phyloP scores from a whole-genome alignment of 2,888 invertebrate genomes.

The Papilio protenor region DNA sequence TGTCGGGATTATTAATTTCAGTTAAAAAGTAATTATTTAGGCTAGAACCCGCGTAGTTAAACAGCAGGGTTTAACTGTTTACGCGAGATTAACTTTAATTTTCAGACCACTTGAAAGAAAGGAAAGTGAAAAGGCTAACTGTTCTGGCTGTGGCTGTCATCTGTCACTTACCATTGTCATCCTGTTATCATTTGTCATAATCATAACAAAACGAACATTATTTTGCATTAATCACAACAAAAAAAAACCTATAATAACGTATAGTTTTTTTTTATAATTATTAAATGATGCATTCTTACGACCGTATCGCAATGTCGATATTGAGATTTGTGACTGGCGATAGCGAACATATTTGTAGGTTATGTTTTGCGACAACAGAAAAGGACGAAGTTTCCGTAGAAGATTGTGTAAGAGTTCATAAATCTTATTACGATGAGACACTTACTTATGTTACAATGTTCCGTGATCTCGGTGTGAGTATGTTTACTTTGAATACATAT shows the following conservation, averaged over 20 bases:
- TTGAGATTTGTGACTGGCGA: slow-evolving; percentile 65
- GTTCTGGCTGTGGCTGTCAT: neutral
- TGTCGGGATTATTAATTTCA: neutral
- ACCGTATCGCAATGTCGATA: slow-evolving; percentile 52
- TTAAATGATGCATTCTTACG: slow-evolving; percentile 53
- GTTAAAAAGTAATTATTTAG: neutral
- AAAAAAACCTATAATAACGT: neutral
- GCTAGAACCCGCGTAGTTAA: neutral
- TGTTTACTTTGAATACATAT: neutral
- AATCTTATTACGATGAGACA: slow-evolving; percentile 58
- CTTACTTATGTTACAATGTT: slow-evolving; percentile 65
- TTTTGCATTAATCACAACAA: neutral
- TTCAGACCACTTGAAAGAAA: neutral
- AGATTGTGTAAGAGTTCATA: slow-evolving; percentile 58
- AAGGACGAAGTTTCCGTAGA: slow-evolving; percentile 58
- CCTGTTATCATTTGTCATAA: neutral
- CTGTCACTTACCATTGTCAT: neutral
- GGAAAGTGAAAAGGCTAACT: neutral
- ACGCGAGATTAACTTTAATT: neutral
- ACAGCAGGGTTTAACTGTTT: neutral
- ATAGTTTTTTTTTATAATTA: neutral
- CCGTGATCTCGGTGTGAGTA: slow-evolving; percentile 65
- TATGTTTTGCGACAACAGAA: slow-evolving; percentile 67
- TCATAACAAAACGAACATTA: neutral
- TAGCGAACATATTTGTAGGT: slow-evolving; percentile 68